phyloP scores from a whole-genome alignment of 2,888 invertebrate species.

The Girardia tigrina region DNA sequence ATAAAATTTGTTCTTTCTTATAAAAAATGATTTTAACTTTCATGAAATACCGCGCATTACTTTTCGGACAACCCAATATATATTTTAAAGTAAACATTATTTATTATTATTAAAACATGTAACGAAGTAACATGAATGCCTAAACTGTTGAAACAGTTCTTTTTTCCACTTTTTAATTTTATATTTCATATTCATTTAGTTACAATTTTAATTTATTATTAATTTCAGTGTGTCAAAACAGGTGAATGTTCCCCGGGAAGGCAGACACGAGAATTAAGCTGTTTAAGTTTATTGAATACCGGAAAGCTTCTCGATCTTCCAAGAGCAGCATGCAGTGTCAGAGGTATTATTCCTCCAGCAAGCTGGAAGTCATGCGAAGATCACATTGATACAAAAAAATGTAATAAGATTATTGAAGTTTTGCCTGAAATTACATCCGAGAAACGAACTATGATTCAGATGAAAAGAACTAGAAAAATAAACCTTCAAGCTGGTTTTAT shows the following conservation, averaged over 20 bases:
- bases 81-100: no score
- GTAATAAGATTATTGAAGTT: not conserved
- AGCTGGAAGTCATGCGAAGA: constrained; percentile 21
- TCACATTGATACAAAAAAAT: constrained; percentile 28
- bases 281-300: not conserved
- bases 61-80: no score
- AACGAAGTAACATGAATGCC: no score
- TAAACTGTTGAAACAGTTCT: no score
- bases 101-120: no score
- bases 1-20: no score
- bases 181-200: no score
- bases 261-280: not conserved
- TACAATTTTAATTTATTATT: no score
- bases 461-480: not conserved
- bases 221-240: not conserved
- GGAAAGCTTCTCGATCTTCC: not conserved
- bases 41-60: no score
- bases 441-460: constrained; percentile 26
- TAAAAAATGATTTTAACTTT: no score
- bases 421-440: constrained; percentile 16
- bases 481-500: constrained; percentile 30
- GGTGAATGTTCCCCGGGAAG: not conserved
- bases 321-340: not conserved
- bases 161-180: no score
- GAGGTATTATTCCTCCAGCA: not conserved